A percentile compares a stretch with the other conserved stretches of the same genome.
phyloP scores from a whole-genome alignment of 2,113 vertebrate genomes.

The Zosterops hypoxanthus region DNA sequence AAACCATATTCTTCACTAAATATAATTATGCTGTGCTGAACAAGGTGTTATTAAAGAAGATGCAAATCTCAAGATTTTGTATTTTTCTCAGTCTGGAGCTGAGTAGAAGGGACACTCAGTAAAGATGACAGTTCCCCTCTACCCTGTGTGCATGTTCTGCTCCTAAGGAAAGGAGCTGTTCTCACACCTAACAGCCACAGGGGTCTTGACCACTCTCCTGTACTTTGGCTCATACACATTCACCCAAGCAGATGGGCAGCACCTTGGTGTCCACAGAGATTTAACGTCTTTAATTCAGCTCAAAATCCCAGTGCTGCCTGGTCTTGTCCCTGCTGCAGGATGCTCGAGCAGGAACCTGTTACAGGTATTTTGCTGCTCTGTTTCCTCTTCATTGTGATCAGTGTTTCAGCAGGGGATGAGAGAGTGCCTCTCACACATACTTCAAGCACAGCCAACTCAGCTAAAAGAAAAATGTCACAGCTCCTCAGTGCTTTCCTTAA shows the following conservation, averaged over 20 bases:
- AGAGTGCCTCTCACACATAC: not conserved
- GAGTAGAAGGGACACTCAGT: fast-evolving
- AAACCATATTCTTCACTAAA: not conserved
- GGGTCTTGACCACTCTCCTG: not conserved
- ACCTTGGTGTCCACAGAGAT: not conserved
- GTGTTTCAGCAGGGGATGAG: not conserved
- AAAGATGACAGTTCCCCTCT: not conserved
- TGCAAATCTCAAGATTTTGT: not conserved
- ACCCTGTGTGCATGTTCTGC: not conserved
- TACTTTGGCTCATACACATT: not conserved
- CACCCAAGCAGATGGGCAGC: not conserved
- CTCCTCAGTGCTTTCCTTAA: not conserved
- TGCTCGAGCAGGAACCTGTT: not conserved
- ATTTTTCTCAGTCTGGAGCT: not conserved
- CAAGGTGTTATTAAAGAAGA: not conserved
- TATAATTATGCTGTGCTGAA: not conserved
- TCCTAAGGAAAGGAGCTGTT: not conserved
- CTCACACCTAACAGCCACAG: not conserved
- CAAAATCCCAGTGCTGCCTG: not conserved
- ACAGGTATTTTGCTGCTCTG: not conserved
- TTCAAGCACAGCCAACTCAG: not conserved
- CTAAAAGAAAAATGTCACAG: not conserved
- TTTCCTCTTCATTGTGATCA: not conserved
- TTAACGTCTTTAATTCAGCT: not conserved
- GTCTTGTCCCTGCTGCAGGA: not conserved